phyloP scores from a whole-genome alignment of 1,140 invertebrate species.

The Drosophila biarmipes region DNA sequence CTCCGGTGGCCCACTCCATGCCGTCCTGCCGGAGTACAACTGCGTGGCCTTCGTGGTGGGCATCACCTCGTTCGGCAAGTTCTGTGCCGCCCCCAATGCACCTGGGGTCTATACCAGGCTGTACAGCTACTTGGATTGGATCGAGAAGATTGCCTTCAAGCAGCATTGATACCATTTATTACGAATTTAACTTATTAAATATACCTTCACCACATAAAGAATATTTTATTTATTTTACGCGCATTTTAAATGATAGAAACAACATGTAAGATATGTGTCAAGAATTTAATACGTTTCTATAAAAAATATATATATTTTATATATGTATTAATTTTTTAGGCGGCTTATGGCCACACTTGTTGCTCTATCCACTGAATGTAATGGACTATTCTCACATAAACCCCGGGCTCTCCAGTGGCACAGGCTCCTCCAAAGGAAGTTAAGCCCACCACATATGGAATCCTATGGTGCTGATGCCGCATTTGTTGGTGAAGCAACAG shows the following conservation, averaged over 20 bases:
- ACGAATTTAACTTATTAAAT: not conserved
- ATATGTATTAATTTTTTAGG: not conserved
- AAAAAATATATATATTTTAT: not conserved
- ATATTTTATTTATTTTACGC: not conserved
- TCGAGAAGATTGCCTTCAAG: conserved; percentile 85
- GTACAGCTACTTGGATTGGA: conserved; percentile 87
- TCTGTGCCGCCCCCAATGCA: conserved; percentile 83
- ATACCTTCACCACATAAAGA: not conserved
- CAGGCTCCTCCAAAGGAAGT: conserved; percentile 92
- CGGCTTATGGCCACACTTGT: conserved; percentile 44
- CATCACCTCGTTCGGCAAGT: conserved; percentile 84
- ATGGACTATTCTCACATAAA: conserved; percentile 87
- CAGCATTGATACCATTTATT: conserved; percentile 27
- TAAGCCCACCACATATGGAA: conserved; percentile 90
- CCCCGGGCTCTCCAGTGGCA: conserved; percentile 89
- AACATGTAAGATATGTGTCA: not conserved
- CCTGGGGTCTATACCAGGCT: conserved; percentile 86
- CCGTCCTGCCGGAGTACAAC: conserved; percentile 70
- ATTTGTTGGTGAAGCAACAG: conserved; percentile 87
- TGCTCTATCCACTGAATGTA: conserved; percentile 88
- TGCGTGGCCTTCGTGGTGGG: conserved; percentile 84
- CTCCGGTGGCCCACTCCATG: conserved; percentile 77
- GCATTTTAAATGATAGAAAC: not conserved
- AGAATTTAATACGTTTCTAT: not conserved
- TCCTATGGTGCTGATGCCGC: conserved; percentile 85